Base-by-base conservation (phyloP, 2,888 invertebrate species). In the Agrotis exclamationis region DNA sequence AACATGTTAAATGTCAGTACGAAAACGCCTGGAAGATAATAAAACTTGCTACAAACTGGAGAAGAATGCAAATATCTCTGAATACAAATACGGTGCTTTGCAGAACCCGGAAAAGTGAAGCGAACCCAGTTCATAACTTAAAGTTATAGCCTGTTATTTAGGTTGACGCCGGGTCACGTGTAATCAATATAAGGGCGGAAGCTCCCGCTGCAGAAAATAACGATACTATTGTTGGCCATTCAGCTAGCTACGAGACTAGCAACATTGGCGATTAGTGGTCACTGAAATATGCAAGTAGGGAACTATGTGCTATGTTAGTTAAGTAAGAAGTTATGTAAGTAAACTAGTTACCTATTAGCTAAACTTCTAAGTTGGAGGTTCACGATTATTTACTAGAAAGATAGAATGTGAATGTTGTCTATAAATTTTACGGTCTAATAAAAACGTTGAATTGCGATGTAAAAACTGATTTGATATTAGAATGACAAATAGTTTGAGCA, bases 161-260 rank as follows among this genome's bases (percentile, higher is more conserved):
- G 79, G 79, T 79, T 79, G 79, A 60, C 22, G 68, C 66, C 51
- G 50, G 82, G 79, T 82, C 79, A 77, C 82, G 58, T 78, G 82
- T 71, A 82, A 79, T 79, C 79, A 79, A 79, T 79, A 79, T 47
- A 64, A 82, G 79, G 79, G 82, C 82, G 79, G 79, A 59, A 77
- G 24, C 71, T 65, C 44, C 59, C 72, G 64, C 62, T 65, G 64
- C 56, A 68, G 57, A 76, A 76, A 66, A 81, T 62, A 67, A 71
- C 54, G 57, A 59, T 22, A 20, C 2, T 20, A 54, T 24, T 16
- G 57, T 63, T 66, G 48, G 33, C 45, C 54, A 48, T 67, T 64
- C 24, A 53, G n/a, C 22, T 39, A 53, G n/a, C 22, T 44, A 50
- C 14, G 57, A 51, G 13, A 67, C 33, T 48, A 22, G 33, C 7